Evolutionary conservation across 2,888 invertebrate species (phyloP), one percentile per base, ranked within the genome.

Genomic region (Epinotia brunnichana): DNA sequence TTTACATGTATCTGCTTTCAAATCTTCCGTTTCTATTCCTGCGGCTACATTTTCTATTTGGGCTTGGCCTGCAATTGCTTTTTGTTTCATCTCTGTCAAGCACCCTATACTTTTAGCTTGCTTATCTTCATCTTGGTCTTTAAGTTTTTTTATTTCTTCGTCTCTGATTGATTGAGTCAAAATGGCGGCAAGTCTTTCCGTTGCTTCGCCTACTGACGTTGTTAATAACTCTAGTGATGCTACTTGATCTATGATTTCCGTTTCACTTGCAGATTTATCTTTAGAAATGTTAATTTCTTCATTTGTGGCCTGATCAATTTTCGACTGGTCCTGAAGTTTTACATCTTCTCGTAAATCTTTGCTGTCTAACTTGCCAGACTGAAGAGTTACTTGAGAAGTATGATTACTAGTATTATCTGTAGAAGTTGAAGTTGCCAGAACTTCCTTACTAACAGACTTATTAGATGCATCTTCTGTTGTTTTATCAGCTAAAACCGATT

Each of bases 141-240:
- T 48, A 0, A 68, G 44, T 39, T 72, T 72, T 62, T 61, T 24
- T 59, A 53, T 19, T 39, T 73, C 73, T 63, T 63, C 73, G 7
- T 68, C 57, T 11, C 41, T 69, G 2, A 73, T 69, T 41, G 73
- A 73, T 35, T 73, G 68, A 10, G 69, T 73, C n/a, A 68, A 29
- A 53, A 73, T 68, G 7, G 73, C 73, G 1, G 71, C 71, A 21
- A 68, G 53, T 15, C 71, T 71, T 56, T 69, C 68, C 15, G 71
- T 71, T 9, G 70, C 68, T 60, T 74, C 74, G 7, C 64, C 53
- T 11, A 57, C 67, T 17, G 60, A 57, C 15, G 69, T 57, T 41
- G 73, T 63, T n/a, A 73, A 44, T 17, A 69, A 19, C 29, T 68
- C 67, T 53, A 67, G 11, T 21, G 61, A 75, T 21, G 60, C 41